Conservation (phyloP, 2,797 vertebrate genomes). For the Telmatherina bonti region DNA sequence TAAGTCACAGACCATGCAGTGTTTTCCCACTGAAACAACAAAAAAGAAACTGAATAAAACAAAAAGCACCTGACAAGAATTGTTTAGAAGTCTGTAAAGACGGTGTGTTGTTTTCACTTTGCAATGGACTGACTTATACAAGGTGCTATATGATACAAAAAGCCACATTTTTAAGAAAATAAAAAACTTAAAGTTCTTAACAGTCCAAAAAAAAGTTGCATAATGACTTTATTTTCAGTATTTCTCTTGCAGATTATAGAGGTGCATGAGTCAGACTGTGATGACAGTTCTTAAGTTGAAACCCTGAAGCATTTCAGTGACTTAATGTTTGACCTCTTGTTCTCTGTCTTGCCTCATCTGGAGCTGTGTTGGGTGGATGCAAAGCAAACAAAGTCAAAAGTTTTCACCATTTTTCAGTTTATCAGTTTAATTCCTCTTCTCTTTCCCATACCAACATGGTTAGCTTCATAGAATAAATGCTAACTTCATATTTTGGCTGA, state of each 20-base stretch:
- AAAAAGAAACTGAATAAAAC: neutral
- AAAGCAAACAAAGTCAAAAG: conserved; percentile 24
- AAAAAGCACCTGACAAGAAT: neutral
- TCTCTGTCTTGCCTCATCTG: conserved; percentile 40
- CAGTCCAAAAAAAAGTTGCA: neutral
- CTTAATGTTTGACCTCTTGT: conserved; percentile 11
- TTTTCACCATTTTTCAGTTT: conserved; percentile 5
- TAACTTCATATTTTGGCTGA: too few relatives aligned
- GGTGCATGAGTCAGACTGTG: too few relatives aligned
- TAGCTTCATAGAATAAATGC: too few relatives aligned
- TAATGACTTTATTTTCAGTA: neutral
- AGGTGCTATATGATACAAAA: too few relatives aligned
- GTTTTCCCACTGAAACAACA: conserved; percentile 3
- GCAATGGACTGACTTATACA: too few relatives aligned
- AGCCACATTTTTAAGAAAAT: too few relatives aligned
- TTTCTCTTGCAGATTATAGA: too few relatives aligned
- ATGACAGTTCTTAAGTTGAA: conserved; percentile 8
- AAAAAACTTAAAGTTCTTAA: too few relatives aligned
- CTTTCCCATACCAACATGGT: conserved; percentile 57
- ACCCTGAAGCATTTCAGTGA: conserved; percentile 22
- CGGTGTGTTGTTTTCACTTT: too few relatives aligned
- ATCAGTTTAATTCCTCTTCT: conserved; percentile 19
- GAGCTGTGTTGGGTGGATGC: conserved; percentile 27
- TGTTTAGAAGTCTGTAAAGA: too few relatives aligned
- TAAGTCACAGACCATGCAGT: neutral